These are phyloP conservation scores for Poeciliopsis paucimaculata DNA, from an alignment of 2,797 vertebrate genomes.

Conservation along the genomic window DNA sequence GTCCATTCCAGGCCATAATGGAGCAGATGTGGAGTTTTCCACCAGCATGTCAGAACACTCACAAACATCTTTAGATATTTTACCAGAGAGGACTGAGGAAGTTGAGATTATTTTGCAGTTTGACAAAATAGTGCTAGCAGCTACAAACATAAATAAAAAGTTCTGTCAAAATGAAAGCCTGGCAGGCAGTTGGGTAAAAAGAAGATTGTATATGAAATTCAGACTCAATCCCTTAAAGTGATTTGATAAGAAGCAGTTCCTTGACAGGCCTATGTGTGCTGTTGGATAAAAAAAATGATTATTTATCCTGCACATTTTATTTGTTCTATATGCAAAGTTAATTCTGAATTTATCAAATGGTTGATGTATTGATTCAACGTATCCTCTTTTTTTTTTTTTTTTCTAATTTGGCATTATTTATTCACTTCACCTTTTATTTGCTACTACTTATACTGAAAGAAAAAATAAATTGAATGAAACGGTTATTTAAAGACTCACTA, in stretches of 20 bases:
- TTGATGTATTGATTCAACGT: neutral
- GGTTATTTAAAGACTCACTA: neutral
- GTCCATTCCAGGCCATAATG: conserved; percentile 8
- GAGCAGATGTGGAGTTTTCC: conserved; percentile 4
- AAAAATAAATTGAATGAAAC: neutral
- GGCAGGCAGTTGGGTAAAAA: neutral
- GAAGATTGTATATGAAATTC: neutral
- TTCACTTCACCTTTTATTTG: neutral
- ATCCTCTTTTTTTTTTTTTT: neutral
- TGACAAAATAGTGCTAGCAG: neutral
- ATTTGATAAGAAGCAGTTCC: neutral
- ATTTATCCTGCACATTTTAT: neutral
- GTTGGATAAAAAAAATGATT: neutral
- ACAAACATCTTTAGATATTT: neutral
- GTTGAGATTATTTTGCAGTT: neutral
- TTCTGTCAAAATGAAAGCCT: neutral
- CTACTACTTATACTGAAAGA: neutral
- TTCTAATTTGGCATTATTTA: neutral
- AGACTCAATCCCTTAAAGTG: neutral
- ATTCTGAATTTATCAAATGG: neutral
- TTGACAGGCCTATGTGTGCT: neutral
- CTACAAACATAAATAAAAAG: neutral
- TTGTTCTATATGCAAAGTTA: neutral
- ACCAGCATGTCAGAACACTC: neutral
- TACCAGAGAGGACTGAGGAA: neutral